A percentile compares a stretch with the other conserved stretches of the same genome.
Conservation (phyloP, 2,113 vertebrate species). For the Aspiorhynchus laticeps region DNA sequence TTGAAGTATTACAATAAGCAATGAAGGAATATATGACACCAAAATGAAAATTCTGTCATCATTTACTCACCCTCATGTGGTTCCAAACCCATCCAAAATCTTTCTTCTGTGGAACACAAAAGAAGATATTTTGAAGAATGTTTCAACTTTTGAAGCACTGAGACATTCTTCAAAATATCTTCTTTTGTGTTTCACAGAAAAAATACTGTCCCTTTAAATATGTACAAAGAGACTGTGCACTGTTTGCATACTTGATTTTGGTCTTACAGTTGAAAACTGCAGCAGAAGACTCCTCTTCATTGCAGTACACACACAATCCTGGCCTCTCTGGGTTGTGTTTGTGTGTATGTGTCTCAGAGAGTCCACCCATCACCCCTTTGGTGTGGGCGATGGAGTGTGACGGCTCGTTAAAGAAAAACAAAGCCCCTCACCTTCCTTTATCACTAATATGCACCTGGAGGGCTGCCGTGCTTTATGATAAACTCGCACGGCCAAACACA, state of each 20-base stretch:
- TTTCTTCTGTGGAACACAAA: neutral
- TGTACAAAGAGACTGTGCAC: neutral
- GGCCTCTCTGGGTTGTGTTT: constrained; percentile 10
- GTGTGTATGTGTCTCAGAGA: constrained; percentile 39
- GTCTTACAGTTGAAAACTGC: neutral
- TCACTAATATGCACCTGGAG: constrained; percentile 64
- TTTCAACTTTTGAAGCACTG: neutral
- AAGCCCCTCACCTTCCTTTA: constrained; percentile 60
- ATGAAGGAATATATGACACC: neutral
- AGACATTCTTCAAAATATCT: neutral
- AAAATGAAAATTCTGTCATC: neutral
- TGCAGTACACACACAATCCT: neutral
- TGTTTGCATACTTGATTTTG: neutral
- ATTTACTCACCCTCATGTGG: no score
- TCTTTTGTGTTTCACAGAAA: neutral
- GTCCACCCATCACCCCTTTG: constrained; percentile 58
- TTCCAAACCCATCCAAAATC: no score
- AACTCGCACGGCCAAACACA: constrained; percentile 45
- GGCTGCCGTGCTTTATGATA: constrained; percentile 57
- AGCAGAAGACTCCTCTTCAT: neutral
- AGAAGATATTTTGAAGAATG: neutral
- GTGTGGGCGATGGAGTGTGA: constrained; percentile 59
- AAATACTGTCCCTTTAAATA: neutral
- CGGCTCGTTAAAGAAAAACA: constrained; percentile 61
- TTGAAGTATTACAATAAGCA: no score